These are phyloP conservation scores for Dipodomys ordii DNA, from an alignment of 2,113 vertebrate genomes.

Conservation along the genomic window DNA sequence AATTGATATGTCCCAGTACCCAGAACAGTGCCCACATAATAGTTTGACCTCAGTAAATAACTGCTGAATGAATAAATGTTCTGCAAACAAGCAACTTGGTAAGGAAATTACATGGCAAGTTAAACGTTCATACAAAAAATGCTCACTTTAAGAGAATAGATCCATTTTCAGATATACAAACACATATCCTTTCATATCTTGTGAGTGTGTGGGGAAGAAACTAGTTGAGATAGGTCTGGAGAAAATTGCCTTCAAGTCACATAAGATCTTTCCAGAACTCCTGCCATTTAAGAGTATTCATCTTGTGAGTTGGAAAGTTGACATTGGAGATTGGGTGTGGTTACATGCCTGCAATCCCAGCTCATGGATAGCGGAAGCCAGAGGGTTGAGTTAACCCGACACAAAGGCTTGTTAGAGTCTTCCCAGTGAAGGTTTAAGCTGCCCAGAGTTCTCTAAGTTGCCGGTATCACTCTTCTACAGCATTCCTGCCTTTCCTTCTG, in stretches of 20 bases:
- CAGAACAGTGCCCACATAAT: neutral
- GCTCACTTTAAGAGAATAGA: conserved; percentile 15
- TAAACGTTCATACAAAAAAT: conserved; percentile 20
- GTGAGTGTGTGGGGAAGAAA: neutral
- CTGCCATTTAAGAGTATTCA: neutral
- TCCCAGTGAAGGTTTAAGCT: neutral
- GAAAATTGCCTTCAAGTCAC: neutral
- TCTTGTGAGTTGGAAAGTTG: neutral
- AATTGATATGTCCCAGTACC: neutral
- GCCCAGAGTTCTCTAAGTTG: neutral
- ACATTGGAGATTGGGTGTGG: neutral
- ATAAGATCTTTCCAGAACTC: neutral
- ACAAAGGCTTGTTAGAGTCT: neutral
- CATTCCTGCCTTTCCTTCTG: neutral
- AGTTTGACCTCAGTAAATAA: neutral
- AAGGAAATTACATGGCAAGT: neutral
- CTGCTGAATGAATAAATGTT: neutral
- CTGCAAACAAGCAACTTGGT: neutral
- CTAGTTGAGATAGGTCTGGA: neutral
- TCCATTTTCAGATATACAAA: conserved; percentile 3
- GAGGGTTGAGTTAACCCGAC: neutral
- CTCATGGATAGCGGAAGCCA: neutral
- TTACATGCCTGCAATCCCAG: too few relatives aligned
- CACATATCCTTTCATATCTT: conserved; percentile 35
- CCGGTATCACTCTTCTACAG: neutral